Percentiles rank a stretch among this genome's conserved stretches.
Evolutionary conservation across 1,140 invertebrate genomes (phyloP).

Genomic region (Temnothorax nylanderi): DNA sequence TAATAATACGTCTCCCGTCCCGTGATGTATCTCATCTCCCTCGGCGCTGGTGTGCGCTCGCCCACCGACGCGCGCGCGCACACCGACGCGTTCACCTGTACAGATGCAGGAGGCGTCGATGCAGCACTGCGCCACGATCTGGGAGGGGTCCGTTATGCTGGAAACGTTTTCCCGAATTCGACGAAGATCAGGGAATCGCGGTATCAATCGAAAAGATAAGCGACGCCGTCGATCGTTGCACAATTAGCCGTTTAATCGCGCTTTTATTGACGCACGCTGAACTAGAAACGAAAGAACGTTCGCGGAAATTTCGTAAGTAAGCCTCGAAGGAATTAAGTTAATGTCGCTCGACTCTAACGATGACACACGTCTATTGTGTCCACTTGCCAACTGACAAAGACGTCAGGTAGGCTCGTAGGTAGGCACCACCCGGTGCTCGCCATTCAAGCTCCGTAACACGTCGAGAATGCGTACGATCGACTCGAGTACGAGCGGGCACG

Average conservation of each 20-base stretch:
- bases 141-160: conserved; percentile 11
- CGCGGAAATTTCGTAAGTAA: not conserved
- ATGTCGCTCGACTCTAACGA: not conserved
- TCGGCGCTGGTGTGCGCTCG: conserved; percentile 69
- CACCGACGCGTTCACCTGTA: conserved; percentile 32
- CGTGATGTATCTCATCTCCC: conserved; percentile 82
- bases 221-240: not conserved
- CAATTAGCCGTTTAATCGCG: not conserved
- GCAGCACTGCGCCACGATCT: not conserved
- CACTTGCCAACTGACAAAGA: conserved; percentile 50
- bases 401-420: conserved; percentile 16
- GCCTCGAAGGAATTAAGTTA: not conserved
- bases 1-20: conserved; percentile 83
- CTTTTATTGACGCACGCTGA: not conserved
- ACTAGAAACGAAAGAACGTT: not conserved
- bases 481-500: conserved; percentile 29
- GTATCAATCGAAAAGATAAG: not conserved
- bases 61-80: conserved; percentile 32
- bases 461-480: conserved; percentile 2
- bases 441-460: conserved; percentile 21
- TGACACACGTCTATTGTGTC: not conserved
- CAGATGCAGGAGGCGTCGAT: conserved; percentile 33
- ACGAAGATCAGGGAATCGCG: not conserved
- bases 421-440: not conserved
- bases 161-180: not conserved